These are phyloP conservation scores for Microctonus aethiopoides DNA, from an alignment of 2,888 invertebrate genomes.

Conservation along the genomic window DNA sequence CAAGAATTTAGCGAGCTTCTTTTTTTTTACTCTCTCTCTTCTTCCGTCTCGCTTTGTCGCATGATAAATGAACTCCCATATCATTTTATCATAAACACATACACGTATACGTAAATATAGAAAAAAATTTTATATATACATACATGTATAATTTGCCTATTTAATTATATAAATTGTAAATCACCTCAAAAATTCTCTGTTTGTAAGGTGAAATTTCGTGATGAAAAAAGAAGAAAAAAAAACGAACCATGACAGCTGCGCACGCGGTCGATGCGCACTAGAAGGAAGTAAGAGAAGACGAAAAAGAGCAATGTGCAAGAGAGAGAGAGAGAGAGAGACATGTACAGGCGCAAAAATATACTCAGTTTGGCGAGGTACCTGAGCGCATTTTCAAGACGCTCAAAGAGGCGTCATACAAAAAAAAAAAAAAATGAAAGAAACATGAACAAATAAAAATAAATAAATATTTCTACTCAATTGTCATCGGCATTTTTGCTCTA, in stretches of 20 bases:
- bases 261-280: conserved; percentile 28
- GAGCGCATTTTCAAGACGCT: conserved; percentile 7
- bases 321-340: too few species aligned
- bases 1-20: conserved; percentile 13
- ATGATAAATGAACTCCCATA: neutral
- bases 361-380: conserved; percentile 25
- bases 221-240: conserved; percentile 8
- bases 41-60: neutral
- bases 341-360: neutral
- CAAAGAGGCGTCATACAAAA: neutral
- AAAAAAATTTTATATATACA: neutral
- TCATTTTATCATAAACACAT: neutral
- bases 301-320: too few species aligned
- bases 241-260: conserved; percentile 41
- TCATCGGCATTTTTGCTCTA: neutral
- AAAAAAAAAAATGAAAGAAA: neutral
- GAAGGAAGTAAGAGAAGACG: conserved; percentile 21
- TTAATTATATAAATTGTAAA: neutral
- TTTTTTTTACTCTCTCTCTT: neutral
- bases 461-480: neutral
- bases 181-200: neutral
- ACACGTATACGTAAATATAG: neutral
- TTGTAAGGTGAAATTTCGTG: conserved; percentile 9
- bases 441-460: neutral
- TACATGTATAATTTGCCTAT: neutral